Conservation (phyloP, 1,140 invertebrate species). For the Leptopilina boulardi region DNA sequence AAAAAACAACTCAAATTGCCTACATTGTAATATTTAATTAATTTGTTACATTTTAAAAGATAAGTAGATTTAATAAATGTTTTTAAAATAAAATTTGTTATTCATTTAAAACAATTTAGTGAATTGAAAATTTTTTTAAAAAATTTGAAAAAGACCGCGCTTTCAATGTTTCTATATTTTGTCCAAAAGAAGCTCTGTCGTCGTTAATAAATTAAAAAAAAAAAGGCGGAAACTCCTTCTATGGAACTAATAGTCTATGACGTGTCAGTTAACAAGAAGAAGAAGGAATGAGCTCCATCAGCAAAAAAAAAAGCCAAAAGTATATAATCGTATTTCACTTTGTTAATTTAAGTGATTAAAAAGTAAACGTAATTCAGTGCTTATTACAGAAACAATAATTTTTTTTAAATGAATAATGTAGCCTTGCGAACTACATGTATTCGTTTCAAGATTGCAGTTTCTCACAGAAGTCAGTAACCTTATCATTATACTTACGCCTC, state of each 20-base stretch:
- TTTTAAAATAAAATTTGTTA: no score
- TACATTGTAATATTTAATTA: no score
- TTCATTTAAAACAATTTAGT: no score
- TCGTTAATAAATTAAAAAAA: no score
- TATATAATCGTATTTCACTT: not conserved
- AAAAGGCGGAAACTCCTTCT: no score
- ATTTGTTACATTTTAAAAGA: no score
- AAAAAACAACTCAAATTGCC: no score
- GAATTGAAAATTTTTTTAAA: no score
- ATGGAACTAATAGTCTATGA: not conserved
- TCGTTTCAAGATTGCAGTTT: not conserved
- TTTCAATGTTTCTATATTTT: no score
- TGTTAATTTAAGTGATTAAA: constrained; percentile 2
- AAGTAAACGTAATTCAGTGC: not conserved
- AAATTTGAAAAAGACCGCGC: no score
- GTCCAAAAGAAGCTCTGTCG: no score
- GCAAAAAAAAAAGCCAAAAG: constrained; percentile 2
- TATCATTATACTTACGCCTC: constrained; percentile 16
- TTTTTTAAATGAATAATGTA: constrained; percentile 26
- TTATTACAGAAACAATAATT: not conserved
- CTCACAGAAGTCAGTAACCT: constrained; percentile 27
- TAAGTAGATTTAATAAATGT: no score
- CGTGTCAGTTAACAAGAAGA: not conserved
- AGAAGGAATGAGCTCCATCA: not conserved
- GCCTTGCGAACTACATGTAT: not conserved